phyloP scores from a whole-genome alignment of 1,140 invertebrate genomes.

The Orius insidiosus region DNA sequence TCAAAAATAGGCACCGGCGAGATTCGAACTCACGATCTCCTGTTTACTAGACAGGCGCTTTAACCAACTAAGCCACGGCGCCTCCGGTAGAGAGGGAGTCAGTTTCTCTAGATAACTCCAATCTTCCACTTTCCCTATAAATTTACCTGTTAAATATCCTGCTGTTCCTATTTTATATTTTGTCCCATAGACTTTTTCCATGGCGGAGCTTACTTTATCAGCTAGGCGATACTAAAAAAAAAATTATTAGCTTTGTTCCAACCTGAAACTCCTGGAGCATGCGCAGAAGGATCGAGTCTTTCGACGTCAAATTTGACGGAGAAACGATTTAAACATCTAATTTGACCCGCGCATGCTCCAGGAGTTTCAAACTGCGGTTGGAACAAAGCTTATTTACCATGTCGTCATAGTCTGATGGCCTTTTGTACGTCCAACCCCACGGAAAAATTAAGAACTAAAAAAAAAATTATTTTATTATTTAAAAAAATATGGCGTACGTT shows the following conservation, averaged over 20 bases:
- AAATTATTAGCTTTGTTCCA: not conserved
- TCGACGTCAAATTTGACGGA: no score
- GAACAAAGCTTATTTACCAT: constrained; percentile 13
- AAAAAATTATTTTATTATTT: not conserved
- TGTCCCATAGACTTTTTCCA: constrained; percentile 12
- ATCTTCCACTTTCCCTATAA: no score
- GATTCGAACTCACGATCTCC: constrained; percentile 44
- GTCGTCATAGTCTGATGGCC: constrained; percentile 13
- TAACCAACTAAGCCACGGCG: constrained; percentile 48
- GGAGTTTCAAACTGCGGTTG: no score
- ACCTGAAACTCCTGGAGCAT: no score
- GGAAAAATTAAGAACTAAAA: constrained; percentile 47
- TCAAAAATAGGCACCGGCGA: constrained; percentile 32
- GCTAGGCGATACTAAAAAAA: constrained; percentile 8
- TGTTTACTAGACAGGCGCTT: constrained; percentile 50
- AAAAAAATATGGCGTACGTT: constrained; percentile 8
- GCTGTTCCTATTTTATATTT: constrained; percentile 12
- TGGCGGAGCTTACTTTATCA: constrained; percentile 3
- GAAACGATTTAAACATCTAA: no score
- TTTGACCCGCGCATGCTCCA: no score
- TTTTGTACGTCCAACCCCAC: constrained; percentile 39
- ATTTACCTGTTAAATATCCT: not conserved
- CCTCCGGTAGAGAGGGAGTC: no score
- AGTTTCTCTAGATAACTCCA: no score
- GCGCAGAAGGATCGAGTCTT: no score